These are phyloP conservation scores for Paramormyrops hopkinsi DNA, from an alignment of 2,797 vertebrate genomes.

Conservation along the genomic window DNA sequence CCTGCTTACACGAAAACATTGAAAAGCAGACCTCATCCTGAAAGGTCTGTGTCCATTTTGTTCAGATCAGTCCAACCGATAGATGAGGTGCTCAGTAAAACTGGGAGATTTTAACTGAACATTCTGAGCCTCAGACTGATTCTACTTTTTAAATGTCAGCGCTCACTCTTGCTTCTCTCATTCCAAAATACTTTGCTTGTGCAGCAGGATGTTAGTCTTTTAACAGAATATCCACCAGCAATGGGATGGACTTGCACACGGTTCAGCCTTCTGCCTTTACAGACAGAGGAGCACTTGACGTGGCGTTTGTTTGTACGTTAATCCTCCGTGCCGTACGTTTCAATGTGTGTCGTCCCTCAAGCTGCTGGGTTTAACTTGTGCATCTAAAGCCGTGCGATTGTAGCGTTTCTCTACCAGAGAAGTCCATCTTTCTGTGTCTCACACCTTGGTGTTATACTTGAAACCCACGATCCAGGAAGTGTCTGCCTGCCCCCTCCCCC, in stretches of 20 bases:
- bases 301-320: slow-evolving; percentile 36
- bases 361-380: slow-evolving; percentile 54
- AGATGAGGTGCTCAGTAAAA: slow-evolving; percentile 8
- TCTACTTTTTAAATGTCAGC: background rate
- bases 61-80: background rate
- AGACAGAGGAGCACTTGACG: slow-evolving; percentile 25
- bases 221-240: slow-evolving; percentile 32
- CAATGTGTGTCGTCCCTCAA: slow-evolving; percentile 35
- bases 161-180: slow-evolving; percentile 3
- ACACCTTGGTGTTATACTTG: slow-evolving; percentile 40
- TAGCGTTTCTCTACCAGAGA: slow-evolving; percentile 35
- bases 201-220: background rate
- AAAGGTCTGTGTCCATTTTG: background rate
- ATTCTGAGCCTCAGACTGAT: slow-evolving; percentile 10
- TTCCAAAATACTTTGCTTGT: slow-evolving; percentile 10
- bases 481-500: slow-evolving; percentile 38
- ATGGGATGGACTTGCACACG: slow-evolving; percentile 35
- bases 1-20: background rate
- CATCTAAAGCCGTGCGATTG: slow-evolving; percentile 46
- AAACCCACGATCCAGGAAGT: slow-evolving; percentile 45
- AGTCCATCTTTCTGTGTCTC: slow-evolving; percentile 40
- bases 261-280: slow-evolving; percentile 33
- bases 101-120: slow-evolving; percentile 18
- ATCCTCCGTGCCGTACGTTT: slow-evolving; percentile 36
- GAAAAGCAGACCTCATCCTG: background rate